phyloP scores from a whole-genome alignment of 53 echinoderm and acorn worm species.

The Holothuria scabra region DNA sequence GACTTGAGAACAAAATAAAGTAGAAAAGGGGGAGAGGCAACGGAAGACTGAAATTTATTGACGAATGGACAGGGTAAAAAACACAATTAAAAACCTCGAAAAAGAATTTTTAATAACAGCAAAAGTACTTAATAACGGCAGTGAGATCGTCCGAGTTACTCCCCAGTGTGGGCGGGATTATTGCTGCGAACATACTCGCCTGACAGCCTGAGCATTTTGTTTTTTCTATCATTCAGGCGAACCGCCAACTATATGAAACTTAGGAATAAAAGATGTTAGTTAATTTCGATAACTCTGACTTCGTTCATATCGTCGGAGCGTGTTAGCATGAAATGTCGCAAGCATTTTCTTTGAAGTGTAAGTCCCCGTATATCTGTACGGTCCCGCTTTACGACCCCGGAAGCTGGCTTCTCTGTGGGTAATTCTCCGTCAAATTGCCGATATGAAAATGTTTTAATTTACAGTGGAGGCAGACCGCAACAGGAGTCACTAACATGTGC shows the following conservation, averaged over 20 bases:
- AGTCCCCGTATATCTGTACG: too few relatives aligned
- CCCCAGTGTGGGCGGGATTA: slow-evolving; percentile 19
- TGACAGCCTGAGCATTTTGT: background rate
- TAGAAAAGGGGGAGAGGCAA: background rate
- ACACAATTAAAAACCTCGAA: slow-evolving; percentile 15
- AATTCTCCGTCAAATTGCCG: too few relatives aligned
- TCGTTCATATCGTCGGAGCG: slow-evolving; percentile 19
- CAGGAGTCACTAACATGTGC: too few relatives aligned
- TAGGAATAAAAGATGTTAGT: slow-evolving; percentile 15
- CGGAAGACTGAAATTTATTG: slow-evolving; percentile 18
- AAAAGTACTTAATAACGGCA: background rate
- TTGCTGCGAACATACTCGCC: slow-evolving; percentile 32
- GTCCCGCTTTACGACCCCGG: too few relatives aligned
- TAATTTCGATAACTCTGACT: slow-evolving; percentile 10
- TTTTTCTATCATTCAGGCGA: slow-evolving; percentile 30
- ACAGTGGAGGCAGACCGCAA: too few relatives aligned
- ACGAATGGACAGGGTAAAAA: slow-evolving; percentile 22
- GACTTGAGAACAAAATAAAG: slow-evolving; percentile 20
- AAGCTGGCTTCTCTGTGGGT: too few relatives aligned
- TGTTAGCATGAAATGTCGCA: background rate
- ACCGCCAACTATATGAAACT: background rate
- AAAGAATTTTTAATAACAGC: slow-evolving; percentile 34
- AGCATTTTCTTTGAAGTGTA: too few relatives aligned
- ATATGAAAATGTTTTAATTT: too few relatives aligned
- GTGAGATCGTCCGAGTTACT: slow-evolving; percentile 24